Conservation (phyloP, 2,797 vertebrate species). For the Onychomys arenicola region DNA sequence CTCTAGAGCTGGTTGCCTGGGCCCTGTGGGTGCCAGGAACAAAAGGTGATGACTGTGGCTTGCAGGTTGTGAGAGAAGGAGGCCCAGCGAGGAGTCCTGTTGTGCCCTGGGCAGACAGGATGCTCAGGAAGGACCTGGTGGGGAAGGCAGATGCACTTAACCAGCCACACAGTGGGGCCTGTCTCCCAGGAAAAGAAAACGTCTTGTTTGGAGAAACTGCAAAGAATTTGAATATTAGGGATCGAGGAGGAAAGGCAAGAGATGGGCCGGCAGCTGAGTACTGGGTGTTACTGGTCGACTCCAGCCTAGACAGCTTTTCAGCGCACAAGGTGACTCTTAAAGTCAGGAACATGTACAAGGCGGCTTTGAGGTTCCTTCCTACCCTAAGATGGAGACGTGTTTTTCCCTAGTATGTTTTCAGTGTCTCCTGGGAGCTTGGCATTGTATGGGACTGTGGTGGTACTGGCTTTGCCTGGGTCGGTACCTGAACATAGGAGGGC, state of each 20-base stretch:
- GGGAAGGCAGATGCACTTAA: not conserved
- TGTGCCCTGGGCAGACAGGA: not conserved
- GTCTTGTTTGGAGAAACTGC: not conserved
- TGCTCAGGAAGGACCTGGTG: not conserved
- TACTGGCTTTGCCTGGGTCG: not conserved
- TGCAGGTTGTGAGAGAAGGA: not conserved
- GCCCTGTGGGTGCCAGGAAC: not conserved
- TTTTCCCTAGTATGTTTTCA: not conserved
- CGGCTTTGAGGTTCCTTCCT: not conserved
- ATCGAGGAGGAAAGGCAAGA: not conserved
- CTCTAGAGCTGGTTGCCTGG: not conserved
- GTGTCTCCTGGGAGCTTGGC: not conserved
- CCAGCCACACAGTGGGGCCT: not conserved
- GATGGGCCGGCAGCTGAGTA: not conserved
- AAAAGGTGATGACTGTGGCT: not conserved
- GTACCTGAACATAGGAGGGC: not conserved
- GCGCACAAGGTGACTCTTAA: not conserved
- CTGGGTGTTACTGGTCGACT: not conserved
- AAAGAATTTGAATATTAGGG: constrained; percentile 21
- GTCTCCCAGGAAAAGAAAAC: not conserved
- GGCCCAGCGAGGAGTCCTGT: not conserved
- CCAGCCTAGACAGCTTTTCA: not conserved
- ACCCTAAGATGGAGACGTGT: not conserved
- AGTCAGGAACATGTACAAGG: not conserved
- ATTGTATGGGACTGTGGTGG: not conserved